These are phyloP conservation scores for Botia kubotai DNA, from an alignment of 2,797 vertebrate species.

Conservation along the genomic window DNA sequence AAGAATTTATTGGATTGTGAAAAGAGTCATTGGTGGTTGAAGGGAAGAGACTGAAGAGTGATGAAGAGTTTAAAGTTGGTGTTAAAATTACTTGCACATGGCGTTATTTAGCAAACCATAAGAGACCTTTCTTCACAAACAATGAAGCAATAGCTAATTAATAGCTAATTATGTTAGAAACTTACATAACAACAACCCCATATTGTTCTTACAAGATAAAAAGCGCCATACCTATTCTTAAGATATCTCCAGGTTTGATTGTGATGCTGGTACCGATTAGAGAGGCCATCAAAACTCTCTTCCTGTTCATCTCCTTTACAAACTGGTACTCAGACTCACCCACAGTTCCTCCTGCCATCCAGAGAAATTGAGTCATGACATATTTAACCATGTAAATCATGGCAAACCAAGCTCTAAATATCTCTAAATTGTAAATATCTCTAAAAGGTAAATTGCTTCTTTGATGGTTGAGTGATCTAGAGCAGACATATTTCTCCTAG, in stretches of 20 bases:
- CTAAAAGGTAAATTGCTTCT: neutral
- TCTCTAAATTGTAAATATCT: neutral
- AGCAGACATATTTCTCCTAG: neutral
- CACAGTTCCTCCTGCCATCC: constrained; percentile 33
- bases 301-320: constrained; percentile 72
- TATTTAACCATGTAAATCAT: neutral
- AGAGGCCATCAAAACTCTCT: constrained; percentile 80
- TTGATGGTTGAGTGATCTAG: constrained; percentile 10
- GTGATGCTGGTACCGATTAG: constrained; percentile 71
- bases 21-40: neutral
- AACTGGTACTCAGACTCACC: constrained; percentile 48
- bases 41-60: neutral
- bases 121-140: neutral
- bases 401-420: neutral
- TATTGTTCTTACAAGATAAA: neutral
- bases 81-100: neutral
- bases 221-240: constrained; percentile 78
- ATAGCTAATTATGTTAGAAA: too few species aligned
- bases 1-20: neutral
- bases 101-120: neutral
- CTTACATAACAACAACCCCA: too few species aligned
- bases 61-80: neutral
- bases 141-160: neutral
- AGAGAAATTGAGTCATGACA: constrained; percentile 7
- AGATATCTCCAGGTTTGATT: constrained; percentile 75